Percentiles rank a stretch among this genome's conserved stretches.
These are phyloP conservation scores for Chesias legatella DNA, from an alignment of 2,888 invertebrate genomes.

Conservation along the genomic window DNA sequence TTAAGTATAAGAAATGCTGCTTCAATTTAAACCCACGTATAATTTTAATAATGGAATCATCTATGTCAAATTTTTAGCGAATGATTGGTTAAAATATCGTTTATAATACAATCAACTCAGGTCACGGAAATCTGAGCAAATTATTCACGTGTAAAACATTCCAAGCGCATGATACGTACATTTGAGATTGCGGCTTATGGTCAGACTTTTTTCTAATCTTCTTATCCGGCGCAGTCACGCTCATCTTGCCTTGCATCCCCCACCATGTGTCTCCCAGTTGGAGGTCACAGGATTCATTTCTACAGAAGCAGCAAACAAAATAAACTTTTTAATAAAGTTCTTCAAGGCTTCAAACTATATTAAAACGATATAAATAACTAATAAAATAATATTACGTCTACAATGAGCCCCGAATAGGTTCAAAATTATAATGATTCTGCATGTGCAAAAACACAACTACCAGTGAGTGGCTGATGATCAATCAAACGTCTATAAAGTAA, in stretches of 20 bases:
- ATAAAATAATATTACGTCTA: conserved; percentile 22
- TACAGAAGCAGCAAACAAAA: conserved; percentile 81
- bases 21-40: not conserved
- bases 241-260: conserved; percentile 93
- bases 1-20: too few species aligned
- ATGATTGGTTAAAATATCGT: conserved; percentile 19
- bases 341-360: conserved; percentile 38
- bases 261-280: conserved; percentile 85
- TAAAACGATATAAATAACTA: conserved; percentile 33
- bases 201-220: conserved; percentile 87
- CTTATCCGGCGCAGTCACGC: conserved; percentile 84
- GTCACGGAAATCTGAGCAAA: conserved; percentile 37
- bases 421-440: conserved; percentile 7
- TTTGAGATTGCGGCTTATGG: conserved; percentile 85
- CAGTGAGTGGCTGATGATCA: conserved; percentile 29
- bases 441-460: conserved; percentile 1
- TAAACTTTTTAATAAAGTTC: conserved; percentile 59
- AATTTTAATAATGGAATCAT: conserved; percentile 10
- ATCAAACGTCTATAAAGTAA: conserved; percentile 13
- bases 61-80: conserved; percentile 4
- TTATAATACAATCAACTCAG: conserved; percentile 21
- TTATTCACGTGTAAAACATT: conserved; percentile 47
- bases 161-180: conserved; percentile 75
- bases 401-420: conserved; percentile 25
- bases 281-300: conserved; percentile 95